Evolutionary conservation across 2,113 vertebrate genomes (phyloP), one percentile per base, ranked within the genome.

Genomic region (Colius striatus): DNA sequence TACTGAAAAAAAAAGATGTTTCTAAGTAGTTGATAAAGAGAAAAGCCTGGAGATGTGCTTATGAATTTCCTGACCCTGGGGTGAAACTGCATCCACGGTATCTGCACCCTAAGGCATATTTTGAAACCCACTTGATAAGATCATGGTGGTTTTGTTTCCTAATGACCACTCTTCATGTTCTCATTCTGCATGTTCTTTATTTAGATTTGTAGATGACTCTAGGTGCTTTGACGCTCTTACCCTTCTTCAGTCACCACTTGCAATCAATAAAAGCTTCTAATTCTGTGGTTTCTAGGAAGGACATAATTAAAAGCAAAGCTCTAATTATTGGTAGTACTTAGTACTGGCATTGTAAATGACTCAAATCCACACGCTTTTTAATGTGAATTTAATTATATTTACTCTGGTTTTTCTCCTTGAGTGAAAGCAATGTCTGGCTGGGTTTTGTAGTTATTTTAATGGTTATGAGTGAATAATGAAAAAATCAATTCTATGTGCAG

Each of bases 351-450:
- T 36, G 55, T 88, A 91, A 92, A 79, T 74, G 0, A 62, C 78
- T 79, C 13, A 47, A 95, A 62, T 92, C 43, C 13, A 30, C 32
- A 58, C 88, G 18, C 25, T 91, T 86, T 91, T 48, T 3, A 91
- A 96, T 93, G 90, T 83, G 71, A 94, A 87, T 19, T 16, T 92
- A 62, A 91, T 90, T 82, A 34, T 85, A 60, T 95, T 95, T 95
- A 80, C 66, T 87, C 43, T 87, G 45, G 38, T 68, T 20, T 63
- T 67, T 89, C 54, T 85, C 5, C 50, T 82, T 72, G 20, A 76
- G n/a, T 34, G 58, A 80, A 80, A 60, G 55, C 60, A 93, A 57
- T 93, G 94, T 88, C 82, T 78, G 88, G 77, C 43, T 90, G 29
- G 5, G 5, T 74, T 79, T 87, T 93, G 16, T 87, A 77, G 34